phyloP scores from a whole-genome alignment of 2,888 invertebrate genomes.

The Sceliomorpha sp. region DNA sequence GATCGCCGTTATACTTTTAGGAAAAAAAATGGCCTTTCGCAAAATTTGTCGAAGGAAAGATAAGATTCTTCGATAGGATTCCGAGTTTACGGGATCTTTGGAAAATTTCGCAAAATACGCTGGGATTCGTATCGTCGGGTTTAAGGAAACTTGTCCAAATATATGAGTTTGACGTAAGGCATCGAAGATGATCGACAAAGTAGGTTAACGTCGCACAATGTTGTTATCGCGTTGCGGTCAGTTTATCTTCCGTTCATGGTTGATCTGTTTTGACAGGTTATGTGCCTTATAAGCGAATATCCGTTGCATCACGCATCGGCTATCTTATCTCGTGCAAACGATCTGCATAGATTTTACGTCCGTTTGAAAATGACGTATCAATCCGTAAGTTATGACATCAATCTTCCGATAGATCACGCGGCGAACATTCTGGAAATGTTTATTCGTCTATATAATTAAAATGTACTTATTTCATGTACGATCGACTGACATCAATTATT shows the following conservation, averaged over 20 bases:
- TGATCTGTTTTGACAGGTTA: slow-evolving; percentile 58
- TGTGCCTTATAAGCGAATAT: slow-evolving; percentile 48
- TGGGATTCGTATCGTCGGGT: too few relatives aligned
- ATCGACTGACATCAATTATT: too few relatives aligned
- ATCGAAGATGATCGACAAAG: too few relatives aligned
- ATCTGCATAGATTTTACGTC: slow-evolving; percentile 47
- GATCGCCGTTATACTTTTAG: too few relatives aligned
- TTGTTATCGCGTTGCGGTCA: slow-evolving; percentile 44
- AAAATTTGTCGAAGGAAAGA: too few relatives aligned
- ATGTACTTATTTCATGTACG: too few relatives aligned
- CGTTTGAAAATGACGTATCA: slow-evolving; percentile 37
- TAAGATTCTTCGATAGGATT: too few relatives aligned
- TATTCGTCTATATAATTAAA: background rate
- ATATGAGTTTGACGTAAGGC: too few relatives aligned
- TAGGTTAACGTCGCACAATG: slow-evolving; percentile 31
- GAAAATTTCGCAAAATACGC: too few relatives aligned
- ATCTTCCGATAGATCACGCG: slow-evolving; percentile 12
- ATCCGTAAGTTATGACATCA: slow-evolving; percentile 40
- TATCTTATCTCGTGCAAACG: slow-evolving; percentile 50
- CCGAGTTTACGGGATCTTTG: too few relatives aligned
- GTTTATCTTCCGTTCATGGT: slow-evolving; percentile 61
- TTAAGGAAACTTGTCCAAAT: too few relatives aligned
- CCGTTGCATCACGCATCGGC: slow-evolving; percentile 52
- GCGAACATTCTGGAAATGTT: background rate
- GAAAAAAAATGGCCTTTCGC: too few relatives aligned